These are phyloP conservation scores for Merluccius polli DNA, from an alignment of 2,797 vertebrate genomes.

Conservation along the genomic window DNA sequence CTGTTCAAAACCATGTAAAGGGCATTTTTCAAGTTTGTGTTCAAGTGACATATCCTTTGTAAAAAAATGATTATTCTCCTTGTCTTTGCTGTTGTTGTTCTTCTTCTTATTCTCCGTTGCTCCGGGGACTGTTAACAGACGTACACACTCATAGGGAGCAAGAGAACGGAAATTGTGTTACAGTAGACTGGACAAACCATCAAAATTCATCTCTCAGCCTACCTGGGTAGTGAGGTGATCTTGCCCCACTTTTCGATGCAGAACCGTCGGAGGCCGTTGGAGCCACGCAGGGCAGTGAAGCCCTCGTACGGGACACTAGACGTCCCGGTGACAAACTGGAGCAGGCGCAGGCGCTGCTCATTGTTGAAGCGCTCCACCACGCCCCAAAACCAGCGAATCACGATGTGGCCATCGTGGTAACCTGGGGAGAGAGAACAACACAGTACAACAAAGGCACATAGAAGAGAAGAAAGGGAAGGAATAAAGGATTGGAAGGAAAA, in stretches of 20 bases:
- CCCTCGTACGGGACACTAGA: conserved; percentile 87
- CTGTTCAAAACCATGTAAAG: no score
- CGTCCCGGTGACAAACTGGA: conserved; percentile 86
- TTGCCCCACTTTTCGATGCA: conserved; percentile 85
- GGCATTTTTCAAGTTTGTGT: no score
- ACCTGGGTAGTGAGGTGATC: conserved; percentile 87
- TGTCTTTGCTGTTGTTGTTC: no score
- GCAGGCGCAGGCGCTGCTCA: conserved; percentile 80
- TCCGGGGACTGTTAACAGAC: conserved; percentile 35
- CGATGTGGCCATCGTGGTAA: conserved; percentile 83
- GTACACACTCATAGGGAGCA: conserved; percentile 49
- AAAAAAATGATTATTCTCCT: no score
- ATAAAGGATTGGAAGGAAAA: neutral
- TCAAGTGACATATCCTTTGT: no score
- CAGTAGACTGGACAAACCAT: neutral
- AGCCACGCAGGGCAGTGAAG: conserved; percentile 79
- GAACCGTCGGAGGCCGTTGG: neutral
- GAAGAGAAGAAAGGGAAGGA: neutral
- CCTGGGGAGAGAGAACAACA: conserved; percentile 54
- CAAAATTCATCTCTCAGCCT: conserved; percentile 13
- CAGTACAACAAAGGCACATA: neutral
- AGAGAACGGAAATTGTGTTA: no score
- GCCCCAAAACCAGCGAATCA: conserved; percentile 88
- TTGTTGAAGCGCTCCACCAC: conserved; percentile 86
- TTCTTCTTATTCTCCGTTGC: no score